A percentile compares a stretch with the other conserved stretches of the same genome.
Conservation (phyloP, 2,888 invertebrate genomes). For the Girardia tigrina region DNA sequence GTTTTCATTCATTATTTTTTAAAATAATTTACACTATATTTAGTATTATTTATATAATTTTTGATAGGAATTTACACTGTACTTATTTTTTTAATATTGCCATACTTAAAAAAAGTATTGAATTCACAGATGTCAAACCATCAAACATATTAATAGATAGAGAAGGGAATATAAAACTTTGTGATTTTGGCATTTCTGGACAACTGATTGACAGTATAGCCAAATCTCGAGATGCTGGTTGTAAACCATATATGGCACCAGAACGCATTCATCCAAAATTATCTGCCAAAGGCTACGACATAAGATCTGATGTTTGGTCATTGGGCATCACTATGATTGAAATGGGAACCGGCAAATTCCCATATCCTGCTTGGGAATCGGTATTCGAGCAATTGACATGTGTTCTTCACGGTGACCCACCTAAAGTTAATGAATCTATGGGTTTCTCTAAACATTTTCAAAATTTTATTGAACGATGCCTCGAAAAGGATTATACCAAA, state of each 20-base stretch:
- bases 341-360: slow-evolving; percentile 85
- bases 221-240: slow-evolving; percentile 92
- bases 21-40: no score
- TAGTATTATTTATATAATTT: no score
- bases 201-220: slow-evolving; percentile 95
- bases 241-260: slow-evolving; percentile 92
- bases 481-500: slow-evolving; percentile 33
- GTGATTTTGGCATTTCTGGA: slow-evolving; percentile 97
- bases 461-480: slow-evolving; percentile 35
- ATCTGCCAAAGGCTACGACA: slow-evolving; percentile 51
- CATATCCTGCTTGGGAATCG: slow-evolving; percentile 82
- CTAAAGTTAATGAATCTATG: slow-evolving; percentile 58
- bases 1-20: no score
- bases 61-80: no score
- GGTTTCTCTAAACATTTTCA: slow-evolving; percentile 27
- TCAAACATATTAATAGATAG: slow-evolving; percentile 89
- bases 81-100: no score
- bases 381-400: slow-evolving; percentile 94
- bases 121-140: slow-evolving; percentile 72
- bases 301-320: slow-evolving; percentile 54
- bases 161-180: slow-evolving; percentile 84
- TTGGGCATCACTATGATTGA: slow-evolving; percentile 60
- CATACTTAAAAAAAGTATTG: background rate
- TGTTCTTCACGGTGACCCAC: slow-evolving; percentile 89
- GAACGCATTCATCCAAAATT: slow-evolving; percentile 52